Evolutionary conservation across 2,888 invertebrate species (phyloP), one percentile per base, ranked within the genome.

Genomic region (Dioctria rufipes): DNA sequence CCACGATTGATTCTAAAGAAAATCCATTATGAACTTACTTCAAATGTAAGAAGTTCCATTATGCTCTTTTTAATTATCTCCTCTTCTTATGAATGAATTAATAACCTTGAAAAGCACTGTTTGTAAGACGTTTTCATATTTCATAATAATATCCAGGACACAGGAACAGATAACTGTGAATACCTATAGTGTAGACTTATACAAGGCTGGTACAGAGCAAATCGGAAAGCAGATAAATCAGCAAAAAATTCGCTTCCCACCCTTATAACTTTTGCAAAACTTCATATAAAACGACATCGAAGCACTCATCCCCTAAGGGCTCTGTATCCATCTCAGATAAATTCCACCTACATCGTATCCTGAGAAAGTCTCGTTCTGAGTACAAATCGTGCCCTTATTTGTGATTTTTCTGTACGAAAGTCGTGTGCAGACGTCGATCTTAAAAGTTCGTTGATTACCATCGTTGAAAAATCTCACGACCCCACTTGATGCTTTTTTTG

Each of bases 401-500:
- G 73, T 73, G 73, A 73, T 58, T 73, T 42, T n/a, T 54, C 71
- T 58, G 58, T 73, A 58, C 39, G 42, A 60, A 73, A 73, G 73
- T 73, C 73, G 43, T 73, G 73, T 73, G 73, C 73, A 73, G 73
- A 73, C 73, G 73, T 73, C 58, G 73, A 73, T 73, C 60, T 73
- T 73, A 42, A 73, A 58, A 73, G 60, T 40, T 58, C 73, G 51
- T 49, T 78, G 78, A 78, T 78, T 78, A 49, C 78, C 78, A 78
- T 78, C 78, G 42, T 78, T 78, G 78, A 63, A 63, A 78, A 78
- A 78, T 78, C 63, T 78, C 78, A 78, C 78, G 78, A 78, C 65
- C 51, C 78, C 65, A 63, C 65, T 78, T 65, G 63, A 63, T 63
- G 78, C 65, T 43, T 63, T 78, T 66, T 65, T 63, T 49, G 63